Evolutionary conservation across 2,113 vertebrate species (phyloP).

Genomic region (Pseudopipra pipra): DNA sequence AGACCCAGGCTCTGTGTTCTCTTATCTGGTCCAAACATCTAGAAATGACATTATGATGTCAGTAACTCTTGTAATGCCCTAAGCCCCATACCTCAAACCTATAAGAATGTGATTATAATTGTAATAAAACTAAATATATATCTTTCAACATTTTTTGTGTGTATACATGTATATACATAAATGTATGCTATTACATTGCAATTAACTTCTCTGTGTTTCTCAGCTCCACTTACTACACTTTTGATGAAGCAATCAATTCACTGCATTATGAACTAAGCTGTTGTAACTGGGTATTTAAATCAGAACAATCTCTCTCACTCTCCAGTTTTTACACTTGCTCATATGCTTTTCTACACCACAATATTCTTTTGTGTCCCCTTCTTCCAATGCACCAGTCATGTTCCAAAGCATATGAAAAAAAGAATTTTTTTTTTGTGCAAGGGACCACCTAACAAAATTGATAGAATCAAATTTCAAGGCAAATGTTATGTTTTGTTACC

Average conservation of each 20-base stretch:
- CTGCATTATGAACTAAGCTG: background rate
- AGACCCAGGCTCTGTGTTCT: background rate
- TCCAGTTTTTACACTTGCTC: background rate
- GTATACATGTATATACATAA: background rate
- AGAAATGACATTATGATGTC: background rate
- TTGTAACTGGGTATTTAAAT: background rate
- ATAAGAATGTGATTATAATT: background rate
- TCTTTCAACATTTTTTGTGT: background rate
- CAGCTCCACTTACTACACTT: background rate
- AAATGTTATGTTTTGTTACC: background rate
- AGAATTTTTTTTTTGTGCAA: background rate
- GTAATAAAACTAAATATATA: background rate
- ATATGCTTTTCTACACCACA: background rate
- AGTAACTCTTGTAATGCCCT: background rate
- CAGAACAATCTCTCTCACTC: background rate
- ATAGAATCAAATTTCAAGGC: background rate
- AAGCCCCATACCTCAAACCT: background rate
- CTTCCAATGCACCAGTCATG: background rate
- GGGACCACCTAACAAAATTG: background rate
- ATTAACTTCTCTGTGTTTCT: background rate
- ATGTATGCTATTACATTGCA: background rate
- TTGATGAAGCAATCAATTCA: background rate
- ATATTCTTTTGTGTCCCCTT: background rate
- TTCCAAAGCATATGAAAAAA: background rate
- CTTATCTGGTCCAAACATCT: background rate